phyloP scores from a whole-genome alignment of 2,797 vertebrate genomes.

The Rhadinocentrus ornatus region DNA sequence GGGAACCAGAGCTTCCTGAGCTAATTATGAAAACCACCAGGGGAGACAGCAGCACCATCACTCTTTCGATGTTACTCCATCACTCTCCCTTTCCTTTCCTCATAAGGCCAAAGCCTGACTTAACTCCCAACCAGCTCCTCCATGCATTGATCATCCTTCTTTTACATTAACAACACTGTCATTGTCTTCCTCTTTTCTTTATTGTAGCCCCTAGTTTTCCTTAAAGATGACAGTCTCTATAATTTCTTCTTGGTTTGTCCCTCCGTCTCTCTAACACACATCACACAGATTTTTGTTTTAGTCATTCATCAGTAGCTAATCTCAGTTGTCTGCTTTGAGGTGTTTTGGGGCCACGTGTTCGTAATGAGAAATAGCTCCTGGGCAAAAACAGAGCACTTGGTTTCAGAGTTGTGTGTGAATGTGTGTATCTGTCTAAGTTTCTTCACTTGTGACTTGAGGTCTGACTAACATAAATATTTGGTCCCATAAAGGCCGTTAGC shows the following conservation, averaged over 20 bases:
- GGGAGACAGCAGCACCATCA: conserved; percentile 47
- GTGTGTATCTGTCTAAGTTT: conserved; percentile 37
- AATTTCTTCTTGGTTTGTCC: conserved; percentile 3
- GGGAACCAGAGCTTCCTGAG: conserved; percentile 52
- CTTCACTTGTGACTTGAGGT: conserved; percentile 57
- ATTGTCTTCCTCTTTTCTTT: conserved; percentile 4
- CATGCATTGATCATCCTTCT: conserved; percentile 20
- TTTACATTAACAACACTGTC: conserved; percentile 11
- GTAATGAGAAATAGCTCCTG: conserved; percentile 65
- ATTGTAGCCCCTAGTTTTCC: neutral
- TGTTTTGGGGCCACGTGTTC: conserved; percentile 67
- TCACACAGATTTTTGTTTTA: conserved; percentile 17
- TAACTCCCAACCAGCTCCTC: neutral
- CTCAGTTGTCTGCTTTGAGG: conserved; percentile 63
- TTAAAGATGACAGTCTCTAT: neutral
- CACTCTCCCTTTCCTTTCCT: conserved; percentile 40
- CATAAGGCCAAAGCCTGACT: neutral
- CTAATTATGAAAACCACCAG: conserved; percentile 43
- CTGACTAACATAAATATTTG: conserved; percentile 78
- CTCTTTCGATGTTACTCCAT: conserved; percentile 40
- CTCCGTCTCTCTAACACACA: conserved; percentile 3
- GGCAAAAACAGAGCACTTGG: conserved; percentile 50
- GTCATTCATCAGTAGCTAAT: conserved; percentile 67
- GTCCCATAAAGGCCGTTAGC: conserved; percentile 70
- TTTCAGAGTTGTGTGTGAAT: conserved; percentile 25